These are phyloP conservation scores for Isurus oxyrinchus DNA, from an alignment of 2,113 vertebrate genomes.

Conservation along the genomic window DNA sequence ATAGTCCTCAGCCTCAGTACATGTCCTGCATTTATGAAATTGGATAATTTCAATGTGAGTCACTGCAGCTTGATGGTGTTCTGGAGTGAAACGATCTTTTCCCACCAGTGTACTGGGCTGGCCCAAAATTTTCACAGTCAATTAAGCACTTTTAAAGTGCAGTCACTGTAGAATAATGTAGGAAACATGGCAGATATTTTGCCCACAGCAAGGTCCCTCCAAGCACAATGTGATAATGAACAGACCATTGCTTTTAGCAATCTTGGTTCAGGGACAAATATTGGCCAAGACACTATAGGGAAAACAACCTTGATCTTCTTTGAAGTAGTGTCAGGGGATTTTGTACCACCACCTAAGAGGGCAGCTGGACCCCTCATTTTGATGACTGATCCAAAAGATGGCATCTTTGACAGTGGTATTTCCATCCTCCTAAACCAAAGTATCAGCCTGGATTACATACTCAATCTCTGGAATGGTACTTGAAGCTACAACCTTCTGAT, in stretches of 20 bases:
- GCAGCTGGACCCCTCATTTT: background rate
- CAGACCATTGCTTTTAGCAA: background rate
- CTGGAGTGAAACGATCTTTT: background rate
- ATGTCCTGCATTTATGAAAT: conserved; percentile 29
- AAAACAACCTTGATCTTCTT: background rate
- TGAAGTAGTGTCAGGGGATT: background rate
- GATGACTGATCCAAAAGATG: background rate
- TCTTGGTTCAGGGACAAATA: background rate
- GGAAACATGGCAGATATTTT: background rate
- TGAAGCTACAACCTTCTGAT: background rate
- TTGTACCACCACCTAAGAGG: background rate
- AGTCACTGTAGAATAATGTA: background rate
- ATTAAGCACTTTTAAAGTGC: background rate
- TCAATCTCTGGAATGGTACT: background rate
- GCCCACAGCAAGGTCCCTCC: background rate
- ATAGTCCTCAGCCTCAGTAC: conserved; percentile 24
- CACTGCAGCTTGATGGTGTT: background rate
- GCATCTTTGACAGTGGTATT: background rate
- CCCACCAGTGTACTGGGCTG: background rate
- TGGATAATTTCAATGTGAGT: background rate
- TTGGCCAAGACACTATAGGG: background rate
- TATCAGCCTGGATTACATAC: background rate
- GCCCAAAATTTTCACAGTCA: background rate
- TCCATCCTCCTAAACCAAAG: background rate
- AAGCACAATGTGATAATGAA: background rate